Percentiles rank a stretch among this genome's conserved stretches.
Conservation (phyloP, 2,797 vertebrate species). For the Myoxocephalus aenaeus region DNA sequence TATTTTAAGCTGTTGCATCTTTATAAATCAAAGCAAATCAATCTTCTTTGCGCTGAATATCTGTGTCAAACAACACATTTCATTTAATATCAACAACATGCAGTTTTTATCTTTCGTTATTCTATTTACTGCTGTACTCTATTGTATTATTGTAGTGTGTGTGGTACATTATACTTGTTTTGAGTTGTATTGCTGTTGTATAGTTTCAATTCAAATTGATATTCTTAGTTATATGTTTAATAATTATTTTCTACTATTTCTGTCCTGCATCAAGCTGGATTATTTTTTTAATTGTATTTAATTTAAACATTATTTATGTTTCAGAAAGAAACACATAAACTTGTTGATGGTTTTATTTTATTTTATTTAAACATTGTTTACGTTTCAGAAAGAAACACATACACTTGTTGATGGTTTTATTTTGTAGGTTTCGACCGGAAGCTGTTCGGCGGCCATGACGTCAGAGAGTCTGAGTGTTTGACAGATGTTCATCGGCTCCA, state of each 20-base stretch:
- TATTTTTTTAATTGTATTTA: neutral
- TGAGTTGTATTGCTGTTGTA: neutral
- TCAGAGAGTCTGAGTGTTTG: conserved; percentile 41
- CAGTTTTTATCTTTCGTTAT: neutral
- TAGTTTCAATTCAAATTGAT: too few relatives aligned
- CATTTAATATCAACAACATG: neutral
- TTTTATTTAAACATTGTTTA: neutral
- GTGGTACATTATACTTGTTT: neutral
- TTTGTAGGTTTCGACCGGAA: neutral
- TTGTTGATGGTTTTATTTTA: conserved; percentile 26
- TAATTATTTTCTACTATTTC: neutral
- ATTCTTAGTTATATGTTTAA: neutral
- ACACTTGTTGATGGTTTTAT: too few relatives aligned
- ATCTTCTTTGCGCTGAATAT: neutral
- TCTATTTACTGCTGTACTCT: too few relatives aligned
- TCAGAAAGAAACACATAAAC: neutral
- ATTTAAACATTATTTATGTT: neutral
- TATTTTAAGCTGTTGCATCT: neutral
- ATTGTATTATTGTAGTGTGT: neutral
- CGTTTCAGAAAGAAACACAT: neutral
- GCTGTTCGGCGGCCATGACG: conserved; percentile 22
- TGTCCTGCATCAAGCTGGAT: neutral
- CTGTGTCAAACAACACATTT: neutral
- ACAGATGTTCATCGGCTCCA: conserved; percentile 63
- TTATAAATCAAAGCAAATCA: neutral